Percentiles rank a stretch among this genome's conserved stretches.
These are phyloP conservation scores for Clamator glandarius DNA, from an alignment of 2,797 vertebrate species.

Conservation along the genomic window DNA sequence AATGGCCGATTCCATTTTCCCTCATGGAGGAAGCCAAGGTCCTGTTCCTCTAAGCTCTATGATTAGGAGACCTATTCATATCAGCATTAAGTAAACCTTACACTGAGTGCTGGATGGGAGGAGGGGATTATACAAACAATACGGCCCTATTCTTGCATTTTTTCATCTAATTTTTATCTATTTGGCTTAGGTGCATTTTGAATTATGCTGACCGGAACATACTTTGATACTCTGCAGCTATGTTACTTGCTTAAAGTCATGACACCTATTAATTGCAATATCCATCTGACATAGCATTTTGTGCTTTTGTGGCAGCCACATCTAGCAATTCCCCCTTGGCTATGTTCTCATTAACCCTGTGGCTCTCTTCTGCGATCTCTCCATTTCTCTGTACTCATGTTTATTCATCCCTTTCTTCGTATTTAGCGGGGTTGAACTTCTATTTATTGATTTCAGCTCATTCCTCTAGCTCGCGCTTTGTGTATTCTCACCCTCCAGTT, in stretches of 20 bases:
- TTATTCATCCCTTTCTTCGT: slow-evolving; percentile 41
- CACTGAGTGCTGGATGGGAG: not conserved
- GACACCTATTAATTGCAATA: slow-evolving; percentile 39
- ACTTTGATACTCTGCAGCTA: not conserved
- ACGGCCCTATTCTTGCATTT: not conserved
- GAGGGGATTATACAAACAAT: not conserved
- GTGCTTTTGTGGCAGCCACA: not conserved
- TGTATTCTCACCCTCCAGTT: not conserved
- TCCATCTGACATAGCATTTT: not conserved
- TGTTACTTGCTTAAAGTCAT: not conserved
- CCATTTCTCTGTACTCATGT: slow-evolving; percentile 20
- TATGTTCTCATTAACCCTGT: slow-evolving; percentile 27
- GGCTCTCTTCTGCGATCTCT: not conserved
- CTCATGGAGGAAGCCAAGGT: not conserved
- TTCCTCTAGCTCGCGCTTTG: not conserved
- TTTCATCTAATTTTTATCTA: not conserved
- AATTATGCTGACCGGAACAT: slow-evolving; percentile 15
- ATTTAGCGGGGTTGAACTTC: not conserved
- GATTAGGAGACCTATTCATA: not conserved
- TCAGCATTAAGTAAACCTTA: not conserved
- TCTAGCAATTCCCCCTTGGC: not conserved
- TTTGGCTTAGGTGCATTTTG: not conserved
- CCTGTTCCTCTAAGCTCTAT: not conserved
- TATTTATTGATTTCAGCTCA: not conserved
- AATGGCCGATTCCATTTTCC: not conserved